These are phyloP conservation scores for Penaeus chinensis DNA, from an alignment of 1,140 invertebrate genomes.

Conservation along the genomic window DNA sequence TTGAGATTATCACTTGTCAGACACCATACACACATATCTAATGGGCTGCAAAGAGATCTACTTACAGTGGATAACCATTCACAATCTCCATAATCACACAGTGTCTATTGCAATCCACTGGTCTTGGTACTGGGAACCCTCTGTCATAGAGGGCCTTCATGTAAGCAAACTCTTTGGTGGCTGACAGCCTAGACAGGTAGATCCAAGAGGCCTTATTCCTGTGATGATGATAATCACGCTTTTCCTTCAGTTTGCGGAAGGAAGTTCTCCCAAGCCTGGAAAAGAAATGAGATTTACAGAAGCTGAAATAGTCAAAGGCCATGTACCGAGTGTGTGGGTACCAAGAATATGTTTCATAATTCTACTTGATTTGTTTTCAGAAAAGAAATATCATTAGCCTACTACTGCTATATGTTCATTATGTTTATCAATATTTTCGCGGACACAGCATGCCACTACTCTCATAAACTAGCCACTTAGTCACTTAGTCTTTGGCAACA, in stretches of 20 bases:
- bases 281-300: conserved; percentile 45
- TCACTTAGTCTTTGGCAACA: too few relatives aligned
- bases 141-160: conserved; percentile 94
- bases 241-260: conserved; percentile 96
- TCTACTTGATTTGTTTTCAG: too few relatives aligned
- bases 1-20: background rate
- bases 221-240: conserved; percentile 96
- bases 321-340: background rate
- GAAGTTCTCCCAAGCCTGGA: conserved; percentile 90
- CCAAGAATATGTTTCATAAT: too few relatives aligned
- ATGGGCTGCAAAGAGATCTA: conserved; percentile 62
- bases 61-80: conserved; percentile 72
- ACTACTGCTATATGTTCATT: too few relatives aligned
- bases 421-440: too few relatives aligned
- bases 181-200: conserved; percentile 96
- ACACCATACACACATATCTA: background rate
- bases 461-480: too few relatives aligned
- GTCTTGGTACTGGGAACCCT: conserved; percentile 94
- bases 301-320: background rate
- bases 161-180: conserved; percentile 97
- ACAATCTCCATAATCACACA: conserved; percentile 97
- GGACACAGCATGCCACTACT: too few relatives aligned
- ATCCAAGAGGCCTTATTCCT: conserved; percentile 93
- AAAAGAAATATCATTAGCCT: too few relatives aligned
- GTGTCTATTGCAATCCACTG: conserved; percentile 95